phyloP scores from a whole-genome alignment of 1,140 invertebrate species.

The Tyrophagus putrescentiae region DNA sequence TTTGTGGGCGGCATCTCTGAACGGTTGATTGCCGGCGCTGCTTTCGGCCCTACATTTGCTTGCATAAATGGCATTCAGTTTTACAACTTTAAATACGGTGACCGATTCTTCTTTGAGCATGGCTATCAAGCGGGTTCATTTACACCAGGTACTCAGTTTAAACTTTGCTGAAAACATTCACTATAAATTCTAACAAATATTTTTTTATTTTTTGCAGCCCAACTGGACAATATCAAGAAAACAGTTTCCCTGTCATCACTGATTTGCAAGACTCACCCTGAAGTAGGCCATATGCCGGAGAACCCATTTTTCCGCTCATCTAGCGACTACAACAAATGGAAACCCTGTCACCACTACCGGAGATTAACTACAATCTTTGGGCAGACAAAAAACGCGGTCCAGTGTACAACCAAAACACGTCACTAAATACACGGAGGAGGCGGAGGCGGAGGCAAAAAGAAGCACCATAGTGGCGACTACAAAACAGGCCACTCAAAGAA shows the following conservation, averaged over 20 bases:
- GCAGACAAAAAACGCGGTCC: conserved; percentile 6
- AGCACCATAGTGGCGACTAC: too few relatives aligned
- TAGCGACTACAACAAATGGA: conserved; percentile 10
- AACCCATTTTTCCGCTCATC: conserved; percentile 1
- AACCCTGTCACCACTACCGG: conserved; percentile 18
- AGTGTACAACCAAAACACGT: too few relatives aligned
- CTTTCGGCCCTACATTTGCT: conserved; percentile 86
- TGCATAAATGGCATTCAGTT: conserved; percentile 93
- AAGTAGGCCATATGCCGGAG: not conserved
- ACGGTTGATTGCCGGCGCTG: conserved; percentile 45
- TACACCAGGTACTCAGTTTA: conserved; percentile 27
- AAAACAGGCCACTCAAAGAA: too few relatives aligned
- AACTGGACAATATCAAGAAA: conserved; percentile 20
- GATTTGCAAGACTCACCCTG: conserved; percentile 16
- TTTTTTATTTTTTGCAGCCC: not conserved
- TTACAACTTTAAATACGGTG: conserved; percentile 53
- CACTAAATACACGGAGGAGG: too few relatives aligned
- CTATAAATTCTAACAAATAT: not conserved
- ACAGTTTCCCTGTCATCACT: not conserved
- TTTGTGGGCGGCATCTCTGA: conserved; percentile 46
- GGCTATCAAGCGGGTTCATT: conserved; percentile 38
- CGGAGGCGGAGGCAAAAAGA: too few relatives aligned
- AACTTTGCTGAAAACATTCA: not conserved
- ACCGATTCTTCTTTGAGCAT: conserved; percentile 37
- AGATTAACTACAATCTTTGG: conserved; percentile 21